Evolutionary conservation across 2,888 invertebrate genomes (phyloP), one percentile per base, ranked within the genome.

Genomic region (Polydrusus pterygomalis): DNA sequence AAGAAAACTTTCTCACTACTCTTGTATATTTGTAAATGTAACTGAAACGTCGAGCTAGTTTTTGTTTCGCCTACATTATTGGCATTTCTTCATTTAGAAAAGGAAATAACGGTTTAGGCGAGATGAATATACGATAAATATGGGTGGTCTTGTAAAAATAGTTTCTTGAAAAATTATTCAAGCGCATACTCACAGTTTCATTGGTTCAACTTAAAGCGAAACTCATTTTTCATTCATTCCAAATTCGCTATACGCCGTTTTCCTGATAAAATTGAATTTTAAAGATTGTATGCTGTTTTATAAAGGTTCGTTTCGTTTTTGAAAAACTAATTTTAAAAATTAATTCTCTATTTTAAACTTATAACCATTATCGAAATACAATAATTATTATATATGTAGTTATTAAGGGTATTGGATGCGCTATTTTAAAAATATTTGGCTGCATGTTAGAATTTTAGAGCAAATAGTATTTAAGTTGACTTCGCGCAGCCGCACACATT

Each of bases 81-180:
- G 7, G 15, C 25, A 25, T 30, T 25, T 30, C 54, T 34, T 3
- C 8, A 56, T 15, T n/a, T 56, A 34, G 34, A 15, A 56, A 34
- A 34, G 34, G 15, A 56, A 54, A 30, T 25, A 25, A 30, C 25
- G 13, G 15, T 56, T 34, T 56, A 34, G 34, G 9, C 15, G 15
- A 8, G 8, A 3, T 34, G 34, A 30, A 56, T 30, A 9, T 34
- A 34, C 8, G 30, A 15, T 34, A 9, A 34, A 56, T 56, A 56
- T 34, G 56, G 56, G 56, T 56, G 56, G 56, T 34, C 34, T 34
- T 15, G 15, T 56, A 56, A 56, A 56, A 56, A 34, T 56, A 56
- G 56, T 56, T 18, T 7, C 6, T 11, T 20, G 11, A 43, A 62
- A 17, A 62, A 40, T 62, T 62, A 62, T 45, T 15, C 47, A 11